Evolutionary conservation across 2,888 invertebrate species (phyloP), one percentile per base, ranked within the genome.

Genomic region (Tiphia femorata): DNA sequence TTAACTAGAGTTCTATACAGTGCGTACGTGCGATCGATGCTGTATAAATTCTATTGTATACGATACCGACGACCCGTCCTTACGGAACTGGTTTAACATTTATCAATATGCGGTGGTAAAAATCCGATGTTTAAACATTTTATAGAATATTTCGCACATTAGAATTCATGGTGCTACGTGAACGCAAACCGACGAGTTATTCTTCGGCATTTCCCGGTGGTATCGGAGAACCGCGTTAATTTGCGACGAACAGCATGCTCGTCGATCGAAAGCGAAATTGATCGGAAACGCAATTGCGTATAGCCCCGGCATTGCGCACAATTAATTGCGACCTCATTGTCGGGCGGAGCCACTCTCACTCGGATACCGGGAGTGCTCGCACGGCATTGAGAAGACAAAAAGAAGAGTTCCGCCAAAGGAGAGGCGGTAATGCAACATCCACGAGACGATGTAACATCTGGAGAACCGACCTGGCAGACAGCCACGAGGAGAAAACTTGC

Each of bases 401-500:
- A 33, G 10, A 19, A 12, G 17, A 25, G 42, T 23, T n/a, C 29
- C 29, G 33, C 44, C 54, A 58, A 65, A 58, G 12, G 25, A 56
- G 52, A 52, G 41, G 25, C 54, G 57, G 35, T 50, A 23, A 51
- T 40, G 54, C 51, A 35, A 57, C 43, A 54, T 49, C 46, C 53
- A 46, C 19, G 20, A 25, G 38, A 21, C 37, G 29, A 40, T n/a
- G 54, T 49, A 49, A 49, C 57, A 46, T 59, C 59, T 59, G 67
- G 58, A 60, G 57, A 60, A 57, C 58, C 63, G 49, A 23, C 27
- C 48, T 56, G 60, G 55, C 66, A 49, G 54, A 35, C 51, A 29
- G 61, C 60, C 60, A 47, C 50, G 41, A 14, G 20, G 46, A 50
- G 52, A 54, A 59, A 61, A 63, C 51, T 66, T 49, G 54, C 49